Evolutionary conservation across 1,140 invertebrate genomes (phyloP), one percentile per base, ranked within the genome.

Genomic region (Maniola jurtina): DNA sequence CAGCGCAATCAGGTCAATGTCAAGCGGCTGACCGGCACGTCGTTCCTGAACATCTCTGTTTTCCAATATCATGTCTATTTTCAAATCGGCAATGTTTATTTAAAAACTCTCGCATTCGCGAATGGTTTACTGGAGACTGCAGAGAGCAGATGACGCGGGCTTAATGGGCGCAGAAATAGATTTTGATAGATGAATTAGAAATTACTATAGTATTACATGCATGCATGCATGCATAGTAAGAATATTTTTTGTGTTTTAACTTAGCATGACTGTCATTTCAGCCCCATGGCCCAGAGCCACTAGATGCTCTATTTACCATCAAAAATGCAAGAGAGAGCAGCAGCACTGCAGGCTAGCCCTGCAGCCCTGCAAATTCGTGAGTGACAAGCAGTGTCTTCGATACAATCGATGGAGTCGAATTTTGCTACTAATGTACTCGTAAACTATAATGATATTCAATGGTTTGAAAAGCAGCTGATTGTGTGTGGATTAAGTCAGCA

Each of bases 1-100:
- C 77, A 76, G 59, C 42, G 71, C 70, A 86, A 72, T 75, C 70
- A 66, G 82, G 82, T 79, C 82, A 86, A 82, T 86, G 82, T 83
- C 82, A 70, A 72, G 64, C 72, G 72, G 68, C 73, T 80, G 78
- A 77, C 79, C 75, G 77, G 69, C 65, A 76, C 73, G 70, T 70
- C 69, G 67, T 72, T 71, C 70, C 40, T 61, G 42, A 68, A 66
- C 75, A 75, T 79, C 73, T 71, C 47, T 35, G n/a, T 62, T 64
- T 64, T 64, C 67, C 56, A 69, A 64, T 60, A 61, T 36, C 35
- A 56, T 38, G 33, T 61, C 52, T 64, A 61, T 69, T 69, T 64
- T 69, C 59, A 63, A 69, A 65, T 70, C 50, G 62, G 47, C 58
- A 70, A 64, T 64, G 55, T 68, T 63, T 62, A 68, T 68, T 62